Base-by-base conservation (phyloP, 2,113 vertebrate species). In the Aviceda subcristata region DNA sequence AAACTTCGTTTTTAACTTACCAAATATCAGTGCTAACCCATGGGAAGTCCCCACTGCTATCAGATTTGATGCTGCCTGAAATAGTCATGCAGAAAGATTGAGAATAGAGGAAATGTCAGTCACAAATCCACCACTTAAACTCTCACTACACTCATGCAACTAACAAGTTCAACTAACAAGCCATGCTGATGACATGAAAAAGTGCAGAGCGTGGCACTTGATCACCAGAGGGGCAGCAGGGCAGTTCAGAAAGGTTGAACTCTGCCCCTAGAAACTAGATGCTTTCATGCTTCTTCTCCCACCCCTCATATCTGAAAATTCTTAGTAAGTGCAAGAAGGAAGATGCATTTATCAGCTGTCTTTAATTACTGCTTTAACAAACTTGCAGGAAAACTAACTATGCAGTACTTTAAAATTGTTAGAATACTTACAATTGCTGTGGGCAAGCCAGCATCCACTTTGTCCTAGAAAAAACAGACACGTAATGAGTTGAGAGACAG, bases 1-100 rank as follows among this genome's bases (percentile, higher is more conserved):
- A 56, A 82, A 90, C 10, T n/a, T 71, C 43, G 81, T 83, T 76
- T 57, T 80, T 76, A 91, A 98, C 98, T 99, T 98, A 99, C 99
- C 99, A 96, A 99, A 99, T 95, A 99, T 98, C 85, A 99, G 97
- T 36, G 99, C 99, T 95, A 99, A 96, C 66, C 99, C 99, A 96
- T 99, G 99, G 81, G 99, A 99, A 2, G 99, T 99, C n/a, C 99
- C 99, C 92, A 99, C 99, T 50, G 99, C 99, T 84, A 99, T 99
- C 63, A 99, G 98, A 83, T 98, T 99, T 12, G 99, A 99, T 81
- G 99, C 98, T 16, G 99, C 99, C 99, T 99, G 96, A 85, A 98
- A 89, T 69, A 94, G 94, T 81, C 51, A 96, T 6, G n/a, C 39
- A 71, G 39, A 85, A 91, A 94, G 82, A 94, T 18, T 69, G 29